Evolutionary conservation across 2,797 vertebrate genomes (phyloP).

Genomic region (Microcaecilia unicolor): DNA sequence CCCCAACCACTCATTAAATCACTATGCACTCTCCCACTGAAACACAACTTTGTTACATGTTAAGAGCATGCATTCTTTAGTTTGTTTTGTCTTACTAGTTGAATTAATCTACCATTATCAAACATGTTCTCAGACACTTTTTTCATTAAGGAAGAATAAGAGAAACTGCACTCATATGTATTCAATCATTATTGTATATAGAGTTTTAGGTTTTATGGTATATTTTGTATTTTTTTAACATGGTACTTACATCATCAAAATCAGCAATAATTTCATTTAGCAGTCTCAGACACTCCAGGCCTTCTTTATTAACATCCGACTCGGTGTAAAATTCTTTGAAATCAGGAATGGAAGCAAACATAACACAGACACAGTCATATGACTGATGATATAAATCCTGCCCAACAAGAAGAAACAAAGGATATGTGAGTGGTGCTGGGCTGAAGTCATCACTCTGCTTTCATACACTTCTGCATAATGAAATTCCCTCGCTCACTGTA

Average conservation of each 20-base stretch:
- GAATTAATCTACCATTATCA: too few relatives aligned
- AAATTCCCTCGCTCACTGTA: too few relatives aligned
- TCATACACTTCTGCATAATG: too few relatives aligned
- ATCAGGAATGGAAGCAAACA: slow-evolving; percentile 96
- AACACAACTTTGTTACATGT: too few relatives aligned
- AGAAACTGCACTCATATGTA: neutral
- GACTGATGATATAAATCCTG: slow-evolving; percentile 95
- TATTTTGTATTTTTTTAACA: neutral
- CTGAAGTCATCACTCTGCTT: too few relatives aligned
- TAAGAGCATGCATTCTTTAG: too few relatives aligned
- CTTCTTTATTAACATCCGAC: slow-evolving; percentile 95
- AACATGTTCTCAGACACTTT: too few relatives aligned
- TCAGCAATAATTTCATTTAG: slow-evolving; percentile 95
- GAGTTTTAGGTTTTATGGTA: neutral
- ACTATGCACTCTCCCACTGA: too few relatives aligned
- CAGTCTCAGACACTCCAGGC: slow-evolving; percentile 89
- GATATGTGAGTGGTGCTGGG: too few relatives aligned
- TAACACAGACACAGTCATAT: slow-evolving; percentile 90
- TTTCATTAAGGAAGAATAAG: too few relatives aligned
- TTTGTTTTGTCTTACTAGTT: too few relatives aligned
- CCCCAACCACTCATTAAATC: too few relatives aligned
- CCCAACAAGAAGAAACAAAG: neutral
- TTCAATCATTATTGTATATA: slow-evolving; percentile 2
- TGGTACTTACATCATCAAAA: slow-evolving; percentile 84
- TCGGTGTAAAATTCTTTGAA: slow-evolving; percentile 97